Conservation (phyloP, 2,113 vertebrate genomes). For the Lagenorhynchus albirostris region DNA sequence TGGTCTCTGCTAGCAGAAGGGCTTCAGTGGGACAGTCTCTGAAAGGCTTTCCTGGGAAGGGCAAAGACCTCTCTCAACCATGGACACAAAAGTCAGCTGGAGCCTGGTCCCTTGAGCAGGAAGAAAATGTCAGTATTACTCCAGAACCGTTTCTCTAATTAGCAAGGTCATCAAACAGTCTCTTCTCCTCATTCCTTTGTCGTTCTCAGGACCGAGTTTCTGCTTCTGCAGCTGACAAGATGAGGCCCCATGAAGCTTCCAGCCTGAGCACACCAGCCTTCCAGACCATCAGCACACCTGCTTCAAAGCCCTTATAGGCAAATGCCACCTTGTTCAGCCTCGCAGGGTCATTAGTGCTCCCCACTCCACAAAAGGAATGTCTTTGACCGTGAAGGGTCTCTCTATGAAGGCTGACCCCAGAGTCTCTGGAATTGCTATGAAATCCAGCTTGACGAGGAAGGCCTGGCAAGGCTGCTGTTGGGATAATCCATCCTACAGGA, state of each 20-base stretch:
- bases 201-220: constrained; percentile 80
- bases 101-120: constrained; percentile 82
- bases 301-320: constrained; percentile 75
- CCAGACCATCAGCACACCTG: constrained; percentile 83
- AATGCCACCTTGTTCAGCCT: constrained; percentile 81
- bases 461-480: constrained; percentile 60
- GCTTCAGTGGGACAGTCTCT: constrained; percentile 77
- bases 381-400: constrained; percentile 81
- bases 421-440: constrained; percentile 77
- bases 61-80: constrained; percentile 82
- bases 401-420: constrained; percentile 76
- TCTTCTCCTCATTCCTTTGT: constrained; percentile 76
- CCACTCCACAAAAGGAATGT: constrained; percentile 76
- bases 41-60: constrained; percentile 78
- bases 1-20: constrained; percentile 86
- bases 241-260: constrained; percentile 73
- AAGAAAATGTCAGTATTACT: constrained; percentile 78
- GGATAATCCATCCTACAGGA: neutral
- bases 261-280: constrained; percentile 71
- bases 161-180: constrained; percentile 82
- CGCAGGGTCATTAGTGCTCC: constrained; percentile 81
- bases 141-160: constrained; percentile 69
- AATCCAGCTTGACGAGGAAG: constrained; percentile 68
- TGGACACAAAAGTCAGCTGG: constrained; percentile 78
- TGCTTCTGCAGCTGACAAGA: constrained; percentile 76